phyloP scores from a whole-genome alignment of 37 sponge, comb jelly and placozoan species.

The Ephydatia muelleri region DNA sequence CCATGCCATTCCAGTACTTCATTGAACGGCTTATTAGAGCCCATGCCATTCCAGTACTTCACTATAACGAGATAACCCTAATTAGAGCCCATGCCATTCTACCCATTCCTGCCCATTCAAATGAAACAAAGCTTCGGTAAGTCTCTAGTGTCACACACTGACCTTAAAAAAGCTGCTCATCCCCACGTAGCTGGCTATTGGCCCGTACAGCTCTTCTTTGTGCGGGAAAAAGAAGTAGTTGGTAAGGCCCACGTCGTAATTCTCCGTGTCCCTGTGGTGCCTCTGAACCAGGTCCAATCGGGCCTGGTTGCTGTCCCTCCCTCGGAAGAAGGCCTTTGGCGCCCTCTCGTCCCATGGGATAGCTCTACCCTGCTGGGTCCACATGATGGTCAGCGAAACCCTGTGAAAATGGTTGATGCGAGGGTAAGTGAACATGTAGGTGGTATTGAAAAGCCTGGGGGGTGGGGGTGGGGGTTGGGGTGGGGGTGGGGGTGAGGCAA shows the following conservation, averaged over 20 bases:
- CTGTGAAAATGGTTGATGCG: constrained; percentile 13
- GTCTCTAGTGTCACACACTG: background rate
- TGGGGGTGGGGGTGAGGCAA: background rate
- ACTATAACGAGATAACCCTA: background rate
- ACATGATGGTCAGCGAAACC: constrained; percentile 70
- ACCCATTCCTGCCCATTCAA: too few species aligned
- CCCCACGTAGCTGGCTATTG: constrained; percentile 49
- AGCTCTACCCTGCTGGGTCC: constrained; percentile 59
- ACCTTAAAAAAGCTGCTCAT: constrained; percentile 92
- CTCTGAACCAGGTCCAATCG: constrained; percentile 86
- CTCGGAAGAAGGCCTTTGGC: constrained; percentile 91
- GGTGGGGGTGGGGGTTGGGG: background rate
- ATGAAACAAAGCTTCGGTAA: too few species aligned
- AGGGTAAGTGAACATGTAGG: background rate
- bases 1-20: background rate
- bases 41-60: too few species aligned
- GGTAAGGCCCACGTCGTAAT: constrained; percentile 82
- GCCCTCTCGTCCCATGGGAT: constrained; percentile 83
- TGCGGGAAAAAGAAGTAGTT: constrained; percentile 86
- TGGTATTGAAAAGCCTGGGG: background rate
- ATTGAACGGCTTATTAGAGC: too few species aligned
- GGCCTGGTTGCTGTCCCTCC: constrained; percentile 93
- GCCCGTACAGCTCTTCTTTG: constrained; percentile 79
- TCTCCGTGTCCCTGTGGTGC: constrained; percentile 76
- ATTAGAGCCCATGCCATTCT: too few species aligned